These are phyloP conservation scores for Poecile atricapillus DNA, from an alignment of 2,113 vertebrate species.

Conservation along the genomic window DNA sequence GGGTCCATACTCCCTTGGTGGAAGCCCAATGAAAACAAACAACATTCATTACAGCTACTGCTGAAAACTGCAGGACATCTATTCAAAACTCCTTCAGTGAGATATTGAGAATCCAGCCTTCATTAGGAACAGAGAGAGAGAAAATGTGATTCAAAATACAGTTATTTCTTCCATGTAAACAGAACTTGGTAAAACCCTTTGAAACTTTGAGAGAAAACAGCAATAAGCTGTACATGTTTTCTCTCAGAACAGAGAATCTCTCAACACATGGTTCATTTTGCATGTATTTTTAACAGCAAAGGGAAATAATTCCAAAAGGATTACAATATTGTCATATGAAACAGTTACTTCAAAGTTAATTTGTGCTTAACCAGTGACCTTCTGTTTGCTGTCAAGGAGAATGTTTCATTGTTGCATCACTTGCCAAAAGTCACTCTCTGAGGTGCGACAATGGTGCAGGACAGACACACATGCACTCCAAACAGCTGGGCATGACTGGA, in stretches of 20 bases:
- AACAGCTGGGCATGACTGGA: background rate
- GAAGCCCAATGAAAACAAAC: conserved; percentile 14
- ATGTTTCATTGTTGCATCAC: background rate
- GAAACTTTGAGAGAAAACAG: background rate
- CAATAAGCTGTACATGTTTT: background rate
- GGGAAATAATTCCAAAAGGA: background rate
- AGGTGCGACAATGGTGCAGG: background rate
- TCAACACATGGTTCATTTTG: background rate
- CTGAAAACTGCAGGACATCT: background rate
- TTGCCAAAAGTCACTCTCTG: background rate
- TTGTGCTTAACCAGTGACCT: background rate
- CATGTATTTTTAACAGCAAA: background rate
- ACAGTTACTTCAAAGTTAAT: background rate
- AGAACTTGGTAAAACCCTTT: background rate
- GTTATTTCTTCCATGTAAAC: background rate
- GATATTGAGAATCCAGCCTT: background rate
- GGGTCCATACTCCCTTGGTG: background rate
- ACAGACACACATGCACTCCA: background rate
- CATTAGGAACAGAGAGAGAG: background rate
- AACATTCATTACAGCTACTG: background rate
- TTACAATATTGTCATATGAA: background rate
- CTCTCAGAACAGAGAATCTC: background rate
- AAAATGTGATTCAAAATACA: background rate
- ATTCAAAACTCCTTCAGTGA: background rate
- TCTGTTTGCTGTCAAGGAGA: background rate